These are phyloP conservation scores for Neofelis nebulosa DNA, from an alignment of 2,113 vertebrate genomes.

Conservation along the genomic window DNA sequence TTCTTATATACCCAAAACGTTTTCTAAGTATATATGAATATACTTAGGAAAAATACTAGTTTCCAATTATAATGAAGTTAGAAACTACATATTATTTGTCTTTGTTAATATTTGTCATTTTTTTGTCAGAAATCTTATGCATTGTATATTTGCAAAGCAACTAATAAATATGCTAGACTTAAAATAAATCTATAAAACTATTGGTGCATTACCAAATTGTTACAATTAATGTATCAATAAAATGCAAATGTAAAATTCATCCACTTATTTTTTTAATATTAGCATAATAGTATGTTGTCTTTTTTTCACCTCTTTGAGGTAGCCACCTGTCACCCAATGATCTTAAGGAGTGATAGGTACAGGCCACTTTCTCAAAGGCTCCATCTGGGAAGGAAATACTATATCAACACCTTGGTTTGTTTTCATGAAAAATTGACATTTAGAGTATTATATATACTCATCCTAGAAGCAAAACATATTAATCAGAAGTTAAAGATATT, in stretches of 20 bases:
- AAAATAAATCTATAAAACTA: background rate
- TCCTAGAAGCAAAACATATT: background rate
- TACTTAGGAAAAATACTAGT: background rate
- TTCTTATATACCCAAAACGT: background rate
- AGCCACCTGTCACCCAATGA: background rate
- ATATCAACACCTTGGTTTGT: background rate
- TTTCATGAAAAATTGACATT: background rate
- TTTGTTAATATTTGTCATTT: background rate
- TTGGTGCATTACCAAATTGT: background rate
- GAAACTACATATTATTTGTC: background rate
- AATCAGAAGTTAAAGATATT: background rate
- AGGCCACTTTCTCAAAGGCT: background rate
- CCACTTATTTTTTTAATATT: background rate
- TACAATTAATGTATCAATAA: slow-evolving; percentile 28
- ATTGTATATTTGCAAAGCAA: background rate
- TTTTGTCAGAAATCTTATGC: background rate
- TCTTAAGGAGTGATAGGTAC: background rate
- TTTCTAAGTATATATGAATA: background rate
- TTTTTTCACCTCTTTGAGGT: background rate
- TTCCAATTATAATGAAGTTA: background rate
- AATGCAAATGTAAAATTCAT: background rate
- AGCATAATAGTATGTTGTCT: background rate
- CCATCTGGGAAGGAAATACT: background rate
- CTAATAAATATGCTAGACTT: background rate
- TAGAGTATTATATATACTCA: background rate